Percentiles rank a stretch among this genome's conserved stretches.
Evolutionary conservation across 92 coral and sea anemone genomes (phyloP).

Genomic region (Desmophyllum pertusum): DNA sequence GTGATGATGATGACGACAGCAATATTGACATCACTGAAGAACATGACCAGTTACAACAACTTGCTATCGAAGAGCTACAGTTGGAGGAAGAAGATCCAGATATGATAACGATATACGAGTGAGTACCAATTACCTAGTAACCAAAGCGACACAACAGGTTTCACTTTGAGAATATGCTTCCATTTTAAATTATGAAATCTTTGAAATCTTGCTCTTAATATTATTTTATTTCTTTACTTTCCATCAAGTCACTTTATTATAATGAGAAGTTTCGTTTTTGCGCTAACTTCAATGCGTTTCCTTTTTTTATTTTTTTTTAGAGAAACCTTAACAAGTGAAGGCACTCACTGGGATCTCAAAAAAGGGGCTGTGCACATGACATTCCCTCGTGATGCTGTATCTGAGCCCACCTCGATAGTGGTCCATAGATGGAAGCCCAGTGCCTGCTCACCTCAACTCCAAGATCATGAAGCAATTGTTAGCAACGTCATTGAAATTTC

Average conservation of each 20-base stretch:
- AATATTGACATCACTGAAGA: background rate
- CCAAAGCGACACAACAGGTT: too few relatives aligned
- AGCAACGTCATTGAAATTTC: constrained; percentile 61
- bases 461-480: constrained; percentile 41
- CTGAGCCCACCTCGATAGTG: constrained; percentile 34
- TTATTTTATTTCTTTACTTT: too few relatives aligned
- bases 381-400: constrained; percentile 56
- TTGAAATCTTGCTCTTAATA: too few relatives aligned
- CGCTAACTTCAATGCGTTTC: too few relatives aligned
- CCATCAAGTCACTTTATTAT: too few relatives aligned
- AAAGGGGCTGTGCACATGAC: constrained; percentile 30
- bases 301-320: background rate
- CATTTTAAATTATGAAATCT: too few relatives aligned
- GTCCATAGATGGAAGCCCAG: constrained; percentile 18
- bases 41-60: background rate
- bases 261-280: background rate
- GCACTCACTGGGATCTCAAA: constrained; percentile 32
- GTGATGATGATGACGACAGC: background rate
- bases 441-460: constrained; percentile 28
- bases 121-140: background rate
- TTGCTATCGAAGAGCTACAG: background rate
- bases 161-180: too few relatives aligned
- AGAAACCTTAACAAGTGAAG: constrained; percentile 16
- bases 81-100: background rate
- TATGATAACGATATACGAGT: constrained; percentile 12